Conservation (phyloP, 2,888 invertebrate genomes). For the Abrostola triplasia region DNA sequence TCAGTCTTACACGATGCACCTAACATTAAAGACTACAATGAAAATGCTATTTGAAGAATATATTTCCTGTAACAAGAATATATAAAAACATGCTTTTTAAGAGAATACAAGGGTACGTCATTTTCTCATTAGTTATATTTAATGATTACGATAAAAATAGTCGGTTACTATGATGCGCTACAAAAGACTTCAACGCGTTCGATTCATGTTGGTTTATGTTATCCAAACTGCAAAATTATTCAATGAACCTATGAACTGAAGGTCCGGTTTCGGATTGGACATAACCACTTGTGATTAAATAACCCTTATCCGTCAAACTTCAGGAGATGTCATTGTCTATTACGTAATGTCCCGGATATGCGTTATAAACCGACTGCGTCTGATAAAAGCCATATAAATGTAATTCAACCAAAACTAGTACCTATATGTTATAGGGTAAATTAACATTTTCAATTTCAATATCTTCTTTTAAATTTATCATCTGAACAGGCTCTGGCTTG, state of each 20-base stretch:
- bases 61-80: no score
- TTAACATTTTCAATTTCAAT: no score
- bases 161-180: slow-evolving; percentile 30
- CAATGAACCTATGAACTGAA: slow-evolving; percentile 3
- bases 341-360: slow-evolving; percentile 51
- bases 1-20: no score
- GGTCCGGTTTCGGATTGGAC: slow-evolving; percentile 10
- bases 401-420: neutral
- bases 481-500: no score
- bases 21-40: no score
- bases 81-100: no score
- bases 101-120: no score
- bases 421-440: neutral
- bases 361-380: slow-evolving; percentile 18
- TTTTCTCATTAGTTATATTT: slow-evolving; percentile 25
- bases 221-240: neutral
- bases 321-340: slow-evolving; percentile 44
- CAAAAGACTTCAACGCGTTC: slow-evolving; percentile 77
- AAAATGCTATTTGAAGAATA: no score
- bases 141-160: slow-evolving; percentile 9
- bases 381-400: slow-evolving; percentile 37
- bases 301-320: slow-evolving; percentile 43
- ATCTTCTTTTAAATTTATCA: no score
- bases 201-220: neutral
- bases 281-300: slow-evolving; percentile 44